phyloP scores from a whole-genome alignment of 2,888 invertebrate genomes.

The Phengaris arion region DNA sequence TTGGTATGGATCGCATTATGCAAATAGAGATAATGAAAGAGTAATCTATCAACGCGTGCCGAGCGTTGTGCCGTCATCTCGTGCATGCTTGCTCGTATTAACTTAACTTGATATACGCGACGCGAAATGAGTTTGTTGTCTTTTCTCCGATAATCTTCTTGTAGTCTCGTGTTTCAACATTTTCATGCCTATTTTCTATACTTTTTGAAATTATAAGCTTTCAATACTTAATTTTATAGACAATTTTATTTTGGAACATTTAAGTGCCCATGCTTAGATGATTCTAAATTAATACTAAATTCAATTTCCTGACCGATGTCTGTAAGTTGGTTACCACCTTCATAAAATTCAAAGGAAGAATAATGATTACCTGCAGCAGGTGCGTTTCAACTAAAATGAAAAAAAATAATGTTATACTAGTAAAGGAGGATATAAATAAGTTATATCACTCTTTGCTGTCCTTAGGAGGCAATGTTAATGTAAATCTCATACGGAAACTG shows the following conservation, averaged over 20 bases:
- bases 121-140: slow-evolving; percentile 23
- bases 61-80: slow-evolving; percentile 32
- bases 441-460: background rate
- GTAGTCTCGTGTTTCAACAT: background rate
- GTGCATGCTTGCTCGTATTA: slow-evolving; percentile 35
- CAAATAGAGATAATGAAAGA: slow-evolving; percentile 41
- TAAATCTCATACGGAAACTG: slow-evolving; percentile 26
- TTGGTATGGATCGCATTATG: slow-evolving; percentile 41
- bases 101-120: slow-evolving; percentile 34
- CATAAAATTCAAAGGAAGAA: background rate
- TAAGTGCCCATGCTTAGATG: background rate
- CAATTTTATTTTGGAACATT: background rate
- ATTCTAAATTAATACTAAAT: background rate
- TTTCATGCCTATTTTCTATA: background rate
- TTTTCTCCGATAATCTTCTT: slow-evolving; percentile 13
- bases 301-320: background rate
- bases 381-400: background rate
- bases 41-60: slow-evolving; percentile 39
- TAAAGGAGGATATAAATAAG: background rate
- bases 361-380: background rate
- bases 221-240: background rate
- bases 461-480: background rate
- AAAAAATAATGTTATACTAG: background rate
- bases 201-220: background rate
- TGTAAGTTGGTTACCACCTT: background rate